Conservation (phyloP, 1,140 invertebrate species). For the Heterodera schachtii region DNA sequence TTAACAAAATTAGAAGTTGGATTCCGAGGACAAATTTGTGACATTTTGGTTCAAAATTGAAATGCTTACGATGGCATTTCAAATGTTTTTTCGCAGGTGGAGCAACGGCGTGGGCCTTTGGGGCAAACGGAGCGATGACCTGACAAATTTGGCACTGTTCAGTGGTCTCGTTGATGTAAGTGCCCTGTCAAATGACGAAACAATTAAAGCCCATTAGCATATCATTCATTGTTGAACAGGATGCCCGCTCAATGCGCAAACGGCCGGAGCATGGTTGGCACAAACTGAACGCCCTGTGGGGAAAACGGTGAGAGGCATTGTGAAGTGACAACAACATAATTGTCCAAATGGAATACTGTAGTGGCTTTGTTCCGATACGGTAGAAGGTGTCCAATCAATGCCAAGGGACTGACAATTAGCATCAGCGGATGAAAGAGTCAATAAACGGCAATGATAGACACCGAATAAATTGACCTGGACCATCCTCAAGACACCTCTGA, state of each 20-base stretch:
- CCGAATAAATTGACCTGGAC: too few species aligned
- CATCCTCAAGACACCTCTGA: too few species aligned
- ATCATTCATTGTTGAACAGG: not conserved
- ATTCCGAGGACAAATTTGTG: not conserved
- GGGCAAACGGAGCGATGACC: conserved; percentile 34
- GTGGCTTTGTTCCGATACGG: too few species aligned
- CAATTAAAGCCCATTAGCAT: not conserved
- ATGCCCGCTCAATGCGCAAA: conserved; percentile 35
- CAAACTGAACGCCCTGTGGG: conserved; percentile 42
- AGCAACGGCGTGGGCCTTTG: conserved; percentile 47
- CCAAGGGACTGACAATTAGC: too few species aligned
- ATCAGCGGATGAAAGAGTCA: too few species aligned
- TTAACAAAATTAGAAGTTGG: not conserved
- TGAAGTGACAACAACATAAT: not conserved
- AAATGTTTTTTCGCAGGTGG: conserved; percentile 24
- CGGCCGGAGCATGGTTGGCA: conserved; percentile 40
- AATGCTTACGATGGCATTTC: not conserved
- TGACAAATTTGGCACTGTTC: conserved; percentile 14
- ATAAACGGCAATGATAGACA: too few species aligned
- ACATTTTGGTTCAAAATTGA: not conserved
- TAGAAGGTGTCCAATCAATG: too few species aligned
- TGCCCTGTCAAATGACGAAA: not conserved
- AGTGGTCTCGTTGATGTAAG: not conserved
- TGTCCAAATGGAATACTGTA: too few species aligned
- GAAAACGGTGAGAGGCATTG: conserved; percentile 34